Percentiles rank a stretch among this genome's conserved stretches.
These are phyloP conservation scores for Andrena bicolor DNA, from an alignment of 2,888 invertebrate species.

Conservation along the genomic window DNA sequence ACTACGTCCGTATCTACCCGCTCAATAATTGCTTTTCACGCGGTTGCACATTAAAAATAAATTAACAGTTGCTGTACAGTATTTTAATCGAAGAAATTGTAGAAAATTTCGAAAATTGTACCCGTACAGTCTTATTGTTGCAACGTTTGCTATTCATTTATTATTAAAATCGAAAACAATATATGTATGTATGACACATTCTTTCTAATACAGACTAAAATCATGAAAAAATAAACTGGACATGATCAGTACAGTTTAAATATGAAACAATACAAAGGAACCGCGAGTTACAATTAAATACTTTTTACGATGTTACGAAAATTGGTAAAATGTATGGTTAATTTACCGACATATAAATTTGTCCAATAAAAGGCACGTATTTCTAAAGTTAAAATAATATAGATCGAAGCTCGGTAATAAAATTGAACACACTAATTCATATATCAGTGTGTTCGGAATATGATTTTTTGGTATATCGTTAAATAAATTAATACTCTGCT, in stretches of 20 bases:
- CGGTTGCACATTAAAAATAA: constrained; percentile 6
- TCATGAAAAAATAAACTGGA: not conserved
- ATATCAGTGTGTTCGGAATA: not conserved
- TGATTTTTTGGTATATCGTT: constrained; percentile 19
- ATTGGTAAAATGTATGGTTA: constrained; percentile 20
- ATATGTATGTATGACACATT: not conserved
- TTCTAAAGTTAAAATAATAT: constrained; percentile 29
- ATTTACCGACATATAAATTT: constrained; percentile 19
- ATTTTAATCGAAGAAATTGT: constrained; percentile 6
- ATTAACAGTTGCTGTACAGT: constrained; percentile 5
- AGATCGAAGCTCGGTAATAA: constrained; percentile 14
- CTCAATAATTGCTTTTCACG: constrained; percentile 18
- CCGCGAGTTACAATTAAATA: constrained; percentile 12
- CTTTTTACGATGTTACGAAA: constrained; percentile 21
- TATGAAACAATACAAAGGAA: constrained; percentile 25
- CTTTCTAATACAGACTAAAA: not conserved
- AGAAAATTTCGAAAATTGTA: constrained; percentile 34
- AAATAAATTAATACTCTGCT: constrained; percentile 35
- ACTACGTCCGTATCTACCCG: not conserved
- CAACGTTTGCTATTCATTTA: not conserved
- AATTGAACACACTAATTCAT: constrained; percentile 28
- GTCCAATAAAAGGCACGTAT: constrained; percentile 29
- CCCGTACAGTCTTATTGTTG: constrained; percentile 34
- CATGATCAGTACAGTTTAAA: constrained; percentile 1
- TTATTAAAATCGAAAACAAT: constrained; percentile 4